Conservation (phyloP, 2,113 vertebrate species). For the Rhabdornis inornatus region DNA sequence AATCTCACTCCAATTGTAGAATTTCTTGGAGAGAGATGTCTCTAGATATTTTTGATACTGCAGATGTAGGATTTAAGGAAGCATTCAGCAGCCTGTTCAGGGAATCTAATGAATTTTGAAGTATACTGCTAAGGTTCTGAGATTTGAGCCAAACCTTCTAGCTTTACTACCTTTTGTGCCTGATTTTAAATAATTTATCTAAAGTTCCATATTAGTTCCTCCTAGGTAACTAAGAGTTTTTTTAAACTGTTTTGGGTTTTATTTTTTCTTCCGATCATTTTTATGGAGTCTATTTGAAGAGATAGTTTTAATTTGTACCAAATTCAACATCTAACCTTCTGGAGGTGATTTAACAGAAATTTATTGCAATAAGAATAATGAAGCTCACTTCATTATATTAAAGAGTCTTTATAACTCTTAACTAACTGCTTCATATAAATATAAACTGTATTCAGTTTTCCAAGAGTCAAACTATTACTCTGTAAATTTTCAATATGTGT, state of each 20-base stretch:
- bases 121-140: background rate
- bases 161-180: background rate
- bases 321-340: background rate
- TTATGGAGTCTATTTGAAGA: background rate
- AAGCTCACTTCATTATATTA: background rate
- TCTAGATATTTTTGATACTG: background rate
- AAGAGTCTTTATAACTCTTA: background rate
- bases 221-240: background rate
- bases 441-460: background rate
- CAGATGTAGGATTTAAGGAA: background rate
- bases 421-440: background rate
- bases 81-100: background rate
- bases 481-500: background rate
- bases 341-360: background rate
- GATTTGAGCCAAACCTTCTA: background rate
- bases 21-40: background rate
- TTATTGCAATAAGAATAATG: background rate
- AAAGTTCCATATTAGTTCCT: background rate
- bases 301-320: background rate
- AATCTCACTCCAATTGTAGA: background rate
- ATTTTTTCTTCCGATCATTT: background rate
- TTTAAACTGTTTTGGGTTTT: background rate
- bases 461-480: background rate
- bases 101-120: background rate
- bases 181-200: background rate